Base-by-base conservation (phyloP, 2,113 vertebrate species). In the Columba livia region DNA sequence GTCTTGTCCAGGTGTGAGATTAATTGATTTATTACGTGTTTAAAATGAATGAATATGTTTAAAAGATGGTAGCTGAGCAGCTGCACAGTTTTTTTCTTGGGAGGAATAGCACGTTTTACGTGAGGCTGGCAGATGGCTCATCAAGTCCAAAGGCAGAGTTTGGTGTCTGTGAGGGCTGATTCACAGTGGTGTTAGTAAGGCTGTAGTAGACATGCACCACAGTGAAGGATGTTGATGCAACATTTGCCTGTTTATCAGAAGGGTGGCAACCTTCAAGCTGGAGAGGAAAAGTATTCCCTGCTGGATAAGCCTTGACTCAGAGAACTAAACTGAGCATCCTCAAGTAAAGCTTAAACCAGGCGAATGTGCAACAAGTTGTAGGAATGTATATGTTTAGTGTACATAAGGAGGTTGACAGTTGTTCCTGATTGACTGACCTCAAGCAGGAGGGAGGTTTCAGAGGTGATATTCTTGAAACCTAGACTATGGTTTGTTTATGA, bases 161-260 rank as follows among this genome's bases (percentile, higher is more conserved):
- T 0, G 0, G 34, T 67, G 62, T 32, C 54, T 50, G 34, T 42
- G 25, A 40, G n/a, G 40, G 31, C 31, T 84, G 89, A 62, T 10
- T 67, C 28, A 29, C 2, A 4, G 19, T 23, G 40, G 21, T 58
- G 64, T 79, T 38, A 17, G 66, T 5, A 25, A 44, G 15, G 38
- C 24, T 40, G 28, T 24, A 32, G 28, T 21, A 50, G 25, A 11
- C 31, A 15, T 0, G 0, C n/a, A n/a, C 0, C 0, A 0, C 54
- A 48, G 31, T 3, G 21, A 71, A 75, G 38, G 40, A 47, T 64
- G 14, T 53, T 88, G 64, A 6, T 66, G 51, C 48, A 78, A 2
- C 24, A 11, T 23, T 53, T 23, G 40, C 51, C 56, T 67, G 17
- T 34, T 77, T 2, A 2, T 83, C 79, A 58, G 71, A 50, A 88